A percentile compares a stretch with the other conserved stretches of the same genome.
These are phyloP conservation scores for Agonopterix subpropinquella DNA, from an alignment of 2,888 invertebrate genomes.

Conservation along the genomic window DNA sequence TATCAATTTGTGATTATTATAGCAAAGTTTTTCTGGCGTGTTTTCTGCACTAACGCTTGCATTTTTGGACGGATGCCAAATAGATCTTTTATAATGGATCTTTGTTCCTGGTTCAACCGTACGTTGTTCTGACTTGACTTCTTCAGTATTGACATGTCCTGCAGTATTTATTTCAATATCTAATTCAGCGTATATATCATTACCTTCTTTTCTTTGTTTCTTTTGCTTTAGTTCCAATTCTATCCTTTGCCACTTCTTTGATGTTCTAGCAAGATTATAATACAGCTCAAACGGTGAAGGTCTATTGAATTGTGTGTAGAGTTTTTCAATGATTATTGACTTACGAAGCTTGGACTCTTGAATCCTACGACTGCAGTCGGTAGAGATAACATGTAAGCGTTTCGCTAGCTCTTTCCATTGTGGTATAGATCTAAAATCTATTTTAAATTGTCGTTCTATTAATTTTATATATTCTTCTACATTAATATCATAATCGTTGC, in stretches of 20 bases:
- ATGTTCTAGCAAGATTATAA: conserved; percentile 40
- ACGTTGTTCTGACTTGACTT: no score
- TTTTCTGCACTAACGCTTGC: no score
- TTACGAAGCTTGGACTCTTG: conserved; percentile 40
- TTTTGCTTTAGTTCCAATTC: conserved; percentile 16
- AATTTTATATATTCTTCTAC: conserved; percentile 40
- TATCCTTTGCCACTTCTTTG: conserved; percentile 35
- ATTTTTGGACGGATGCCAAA: no score
- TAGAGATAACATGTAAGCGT: conserved; percentile 30
- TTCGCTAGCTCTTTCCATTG: conserved; percentile 46
- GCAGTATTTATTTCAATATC: no score
- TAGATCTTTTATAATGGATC: no score
- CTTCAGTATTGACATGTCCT: no score
- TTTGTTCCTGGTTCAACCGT: no score
- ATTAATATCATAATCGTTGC: conserved; percentile 26
- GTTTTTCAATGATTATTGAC: conserved; percentile 41
- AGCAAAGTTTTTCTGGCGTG: no score
- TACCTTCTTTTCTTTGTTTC: conserved; percentile 1
- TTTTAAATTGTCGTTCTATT: conserved; percentile 38
- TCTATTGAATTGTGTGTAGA: conserved; percentile 38
- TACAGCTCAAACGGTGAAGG: conserved; percentile 51
- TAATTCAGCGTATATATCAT: no score
- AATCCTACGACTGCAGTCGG: conserved; percentile 36
- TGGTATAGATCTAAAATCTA: conserved; percentile 43
- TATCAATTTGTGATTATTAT: no score